phyloP scores from a whole-genome alignment of 2,888 invertebrate genomes.

The Acleris cristana region DNA sequence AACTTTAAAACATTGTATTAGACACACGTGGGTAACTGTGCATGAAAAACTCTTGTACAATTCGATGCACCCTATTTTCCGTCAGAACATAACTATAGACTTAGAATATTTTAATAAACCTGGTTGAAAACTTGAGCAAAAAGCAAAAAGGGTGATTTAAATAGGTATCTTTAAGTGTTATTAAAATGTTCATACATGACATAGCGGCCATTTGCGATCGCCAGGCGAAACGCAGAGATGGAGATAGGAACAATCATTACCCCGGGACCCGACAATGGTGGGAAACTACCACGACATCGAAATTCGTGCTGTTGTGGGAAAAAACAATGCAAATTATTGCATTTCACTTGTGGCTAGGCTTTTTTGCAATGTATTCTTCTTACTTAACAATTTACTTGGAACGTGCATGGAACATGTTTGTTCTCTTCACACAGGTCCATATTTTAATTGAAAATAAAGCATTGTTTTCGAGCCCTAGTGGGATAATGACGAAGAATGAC shows the following conservation, averaged over 20 bases:
- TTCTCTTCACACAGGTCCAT: constrained; percentile 21
- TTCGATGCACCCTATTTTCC: too few species aligned
- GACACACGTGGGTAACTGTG: too few species aligned
- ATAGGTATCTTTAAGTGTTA: constrained; percentile 10
- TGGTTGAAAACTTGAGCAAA: background rate
- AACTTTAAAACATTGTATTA: too few species aligned
- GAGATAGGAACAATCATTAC: constrained; percentile 66
- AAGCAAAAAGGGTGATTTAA: constrained; percentile 4
- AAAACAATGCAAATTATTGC: constrained; percentile 64
- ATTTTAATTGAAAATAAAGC: constrained; percentile 16
- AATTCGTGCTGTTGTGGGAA: constrained; percentile 65
- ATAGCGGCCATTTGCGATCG: constrained; percentile 29
- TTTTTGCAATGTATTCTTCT: constrained; percentile 32
- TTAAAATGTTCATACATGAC: constrained; percentile 34
- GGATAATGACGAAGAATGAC: too few species aligned
- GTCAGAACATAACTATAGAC: too few species aligned
- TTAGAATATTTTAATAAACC: too few species aligned
- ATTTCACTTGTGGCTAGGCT: constrained; percentile 54
- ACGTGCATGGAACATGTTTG: constrained; percentile 17
- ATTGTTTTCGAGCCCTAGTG: background rate
- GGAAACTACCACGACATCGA: constrained; percentile 63
- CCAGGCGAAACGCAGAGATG: constrained; percentile 47
- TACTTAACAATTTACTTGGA: constrained; percentile 27
- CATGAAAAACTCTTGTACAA: too few species aligned
- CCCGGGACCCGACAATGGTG: constrained; percentile 68